Conservation (phyloP, 2,888 invertebrate species). For the Notodonta ziczac region DNA sequence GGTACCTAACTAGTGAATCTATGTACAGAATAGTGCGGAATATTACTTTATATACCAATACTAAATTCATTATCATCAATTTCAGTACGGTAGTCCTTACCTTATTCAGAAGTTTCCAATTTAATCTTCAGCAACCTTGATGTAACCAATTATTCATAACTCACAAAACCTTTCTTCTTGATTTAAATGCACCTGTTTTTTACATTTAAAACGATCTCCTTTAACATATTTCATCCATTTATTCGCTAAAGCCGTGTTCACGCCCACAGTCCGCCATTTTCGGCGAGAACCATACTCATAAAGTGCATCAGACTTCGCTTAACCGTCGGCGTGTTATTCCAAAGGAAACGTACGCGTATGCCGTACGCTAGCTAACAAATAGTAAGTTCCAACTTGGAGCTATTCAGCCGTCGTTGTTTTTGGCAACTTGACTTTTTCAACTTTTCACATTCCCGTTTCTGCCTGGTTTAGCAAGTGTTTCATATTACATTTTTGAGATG, state of each 20-base stretch:
- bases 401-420: constrained; percentile 33
- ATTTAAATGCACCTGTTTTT: neutral
- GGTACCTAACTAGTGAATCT: too few species aligned
- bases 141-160: too few species aligned
- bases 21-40: too few species aligned
- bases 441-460: constrained; percentile 19
- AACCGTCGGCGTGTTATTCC: constrained; percentile 38
- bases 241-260: neutral
- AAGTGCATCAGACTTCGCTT: constrained; percentile 34
- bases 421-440: constrained; percentile 26
- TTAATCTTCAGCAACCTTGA: too few species aligned
- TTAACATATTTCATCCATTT: constrained; percentile 3
- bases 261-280: constrained; percentile 3
- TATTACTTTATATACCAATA: too few species aligned
- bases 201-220: neutral
- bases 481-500: neutral
- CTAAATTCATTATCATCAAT: too few species aligned
- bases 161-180: neutral
- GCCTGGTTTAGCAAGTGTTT: constrained; percentile 9
- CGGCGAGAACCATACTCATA: constrained; percentile 6
- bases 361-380: constrained; percentile 35
- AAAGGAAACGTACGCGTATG: constrained; percentile 34
- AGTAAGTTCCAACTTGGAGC: constrained; percentile 31
- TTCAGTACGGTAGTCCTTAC: too few species aligned
- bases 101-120: too few species aligned